A percentile compares a stretch with the other conserved stretches of the same genome.
Evolutionary conservation across 2,888 invertebrate genomes (phyloP).

Genomic region (Drosophila histrio): DNA sequence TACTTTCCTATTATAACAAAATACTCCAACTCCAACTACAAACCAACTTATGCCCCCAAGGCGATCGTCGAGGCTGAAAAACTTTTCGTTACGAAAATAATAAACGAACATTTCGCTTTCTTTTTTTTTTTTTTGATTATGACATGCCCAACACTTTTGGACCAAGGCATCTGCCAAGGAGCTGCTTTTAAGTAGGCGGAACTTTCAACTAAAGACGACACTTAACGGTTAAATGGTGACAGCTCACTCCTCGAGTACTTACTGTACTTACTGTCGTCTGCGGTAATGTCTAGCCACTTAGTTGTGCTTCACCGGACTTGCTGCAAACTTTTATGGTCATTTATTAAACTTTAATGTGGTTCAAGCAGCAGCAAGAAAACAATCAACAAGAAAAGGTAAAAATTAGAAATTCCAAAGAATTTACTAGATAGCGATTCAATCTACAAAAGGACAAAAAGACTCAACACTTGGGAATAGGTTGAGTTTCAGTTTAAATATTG

Average conservation of each 20-base stretch:
- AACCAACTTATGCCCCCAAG: constrained; percentile 30
- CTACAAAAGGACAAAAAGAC: background rate
- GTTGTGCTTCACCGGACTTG: constrained; percentile 17
- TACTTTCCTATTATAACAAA: constrained; percentile 1
- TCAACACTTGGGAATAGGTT: background rate
- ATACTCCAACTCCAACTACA: background rate
- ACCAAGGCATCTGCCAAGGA: constrained; percentile 30
- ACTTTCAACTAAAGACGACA: constrained; percentile 54
- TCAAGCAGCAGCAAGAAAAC: background rate
- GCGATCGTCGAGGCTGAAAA: constrained; percentile 40
- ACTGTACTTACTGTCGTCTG: constrained; percentile 43
- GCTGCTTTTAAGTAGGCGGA: constrained; percentile 61
- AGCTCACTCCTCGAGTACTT: constrained; percentile 13
- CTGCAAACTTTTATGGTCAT: constrained; percentile 32
- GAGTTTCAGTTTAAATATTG: background rate
- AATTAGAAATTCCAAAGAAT: background rate
- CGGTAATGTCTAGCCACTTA: constrained; percentile 49
- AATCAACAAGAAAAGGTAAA: background rate
- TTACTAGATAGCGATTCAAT: background rate
- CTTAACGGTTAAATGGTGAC: constrained; percentile 46
- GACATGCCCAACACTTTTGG: constrained; percentile 16
- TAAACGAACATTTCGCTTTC: constrained; percentile 65
- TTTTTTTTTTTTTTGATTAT: constrained; percentile 24
- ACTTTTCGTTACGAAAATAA: constrained; percentile 56
- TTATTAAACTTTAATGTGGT: constrained; percentile 26